Evolutionary conservation across 2,888 invertebrate species (phyloP), one percentile per base, ranked within the genome.

Genomic region (Heliconius ethilla): DNA sequence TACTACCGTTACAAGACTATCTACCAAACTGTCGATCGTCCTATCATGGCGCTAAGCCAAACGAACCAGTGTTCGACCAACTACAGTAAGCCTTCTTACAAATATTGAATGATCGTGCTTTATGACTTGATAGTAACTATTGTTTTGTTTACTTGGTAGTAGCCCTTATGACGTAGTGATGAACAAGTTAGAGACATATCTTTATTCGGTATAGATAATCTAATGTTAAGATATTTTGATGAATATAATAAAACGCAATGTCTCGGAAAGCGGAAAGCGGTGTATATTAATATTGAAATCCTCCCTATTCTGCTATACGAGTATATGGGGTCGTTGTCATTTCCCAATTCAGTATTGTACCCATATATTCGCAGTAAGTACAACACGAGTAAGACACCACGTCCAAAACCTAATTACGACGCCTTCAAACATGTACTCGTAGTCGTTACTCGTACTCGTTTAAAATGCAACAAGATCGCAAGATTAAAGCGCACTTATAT

Each of bases 1-100:
- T 45, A 63, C 70, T 11, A 45, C 70, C 70, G 69, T 67, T 76
- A 76, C 76, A 76, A 70, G 55, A 51, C 33, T 33, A 55, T 51
- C 15, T 72, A 72, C 70, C 70, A 33, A 72, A 55, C n/a, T 72
- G 55, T 55, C 70, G 70, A 72, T 72, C 33, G 70, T 72, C 55
- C 22, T 18, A 51, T 45, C 45, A 33, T 72, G 70, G 70, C 70
- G 29, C 51, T 55, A 59, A 72, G 70, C 70, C 70, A 72, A 72
- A 72, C 59, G 70, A 72, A 25, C 29, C 55, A 72, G 55, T 33
- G 33, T 55, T 13, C 29, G 33, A 55, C 33, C 37, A 67, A 67
- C 1, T 67, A 67, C n/a, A 11, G 67, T 67, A 40, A 67, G 15
- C 67, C 67, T 29, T 66, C 15, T 18, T 22, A 25, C 40, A 22